Evolutionary conservation across 1,140 invertebrate genomes (phyloP), one percentile per base, ranked within the genome.

Genomic region (Ceratoteleas bidentatus): DNA sequence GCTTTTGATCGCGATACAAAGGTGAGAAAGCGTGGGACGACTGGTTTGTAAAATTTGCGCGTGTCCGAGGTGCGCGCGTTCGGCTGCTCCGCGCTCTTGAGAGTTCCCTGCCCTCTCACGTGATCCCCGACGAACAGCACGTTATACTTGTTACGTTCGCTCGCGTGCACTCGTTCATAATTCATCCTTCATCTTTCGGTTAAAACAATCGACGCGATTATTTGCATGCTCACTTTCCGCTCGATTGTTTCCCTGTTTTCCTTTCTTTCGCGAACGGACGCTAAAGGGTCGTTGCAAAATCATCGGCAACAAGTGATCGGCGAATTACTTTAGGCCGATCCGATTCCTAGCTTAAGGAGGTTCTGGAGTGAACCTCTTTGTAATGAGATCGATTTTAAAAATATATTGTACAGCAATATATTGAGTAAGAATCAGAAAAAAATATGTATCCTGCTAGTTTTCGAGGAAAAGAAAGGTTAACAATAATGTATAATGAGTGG

Each of bases 11-110:
- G 80, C 52, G 74, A 83, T 82, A 78, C 70, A 78, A 83, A 83
- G 69, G 75, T 78, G 69, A 78, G 81, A 83, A 83, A 83, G 81
- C 70, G 81, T 83, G 81, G 75, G 81, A 83, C 75, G 69, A 78
- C 70, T 68, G 65, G 81, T 83, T 83, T 83, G 65, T 78, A 83
- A 74, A 78, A 83, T 83, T 83, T 75, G 69, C 70, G 74, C 70
- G 70, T 79, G 75, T 79, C 70, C 81, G 50, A 64, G 69, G n/a
- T n/a, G 68, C 36, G 58, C 62, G 62, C 69, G 69, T 83, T 77
- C 50, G 60, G 61, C 45, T 74, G 58, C 58, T 54, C 60, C 52
- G n/a, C n/a, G n/a, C n/a, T n/a, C 24, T 72, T 15, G 40, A 73
- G 73, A 76, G 73, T 82, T 82, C 79, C 43, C 73, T 82, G 79